phyloP scores from a whole-genome alignment of 2,797 vertebrate species.

The Eidolon dupreanum region DNA sequence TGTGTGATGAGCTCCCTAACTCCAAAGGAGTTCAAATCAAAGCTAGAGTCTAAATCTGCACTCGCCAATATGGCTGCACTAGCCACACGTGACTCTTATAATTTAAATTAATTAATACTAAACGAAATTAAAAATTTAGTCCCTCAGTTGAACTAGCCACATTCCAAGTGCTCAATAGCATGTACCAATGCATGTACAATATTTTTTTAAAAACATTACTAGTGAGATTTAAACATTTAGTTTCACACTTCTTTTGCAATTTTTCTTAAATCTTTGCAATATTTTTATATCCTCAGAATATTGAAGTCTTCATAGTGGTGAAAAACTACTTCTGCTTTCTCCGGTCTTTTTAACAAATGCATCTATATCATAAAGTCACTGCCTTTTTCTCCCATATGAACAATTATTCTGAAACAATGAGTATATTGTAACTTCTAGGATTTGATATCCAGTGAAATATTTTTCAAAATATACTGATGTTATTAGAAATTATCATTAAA shows the following conservation, averaged over 20 bases:
- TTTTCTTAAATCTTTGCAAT: background rate
- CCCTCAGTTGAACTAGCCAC: background rate
- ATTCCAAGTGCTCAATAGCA: background rate
- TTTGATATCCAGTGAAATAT: background rate
- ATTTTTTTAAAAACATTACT: background rate
- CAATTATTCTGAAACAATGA: background rate
- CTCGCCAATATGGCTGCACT: background rate
- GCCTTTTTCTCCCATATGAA: background rate
- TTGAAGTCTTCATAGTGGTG: background rate
- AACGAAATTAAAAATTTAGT: background rate
- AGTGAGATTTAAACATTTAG: background rate
- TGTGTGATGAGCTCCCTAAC: background rate
- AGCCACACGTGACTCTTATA: background rate
- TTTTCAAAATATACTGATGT: background rate
- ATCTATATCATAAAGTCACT: background rate
- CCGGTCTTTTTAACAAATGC: background rate
- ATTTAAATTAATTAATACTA: background rate
- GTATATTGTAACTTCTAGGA: background rate
- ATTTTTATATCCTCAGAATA: background rate
- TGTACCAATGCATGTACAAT: background rate
- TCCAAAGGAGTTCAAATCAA: background rate
- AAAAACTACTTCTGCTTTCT: background rate
- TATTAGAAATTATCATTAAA: background rate
- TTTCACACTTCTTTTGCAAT: background rate
- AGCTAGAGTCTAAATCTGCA: background rate